phyloP scores from a whole-genome alignment of 2,888 invertebrate species.

The Melieria omissa region DNA sequence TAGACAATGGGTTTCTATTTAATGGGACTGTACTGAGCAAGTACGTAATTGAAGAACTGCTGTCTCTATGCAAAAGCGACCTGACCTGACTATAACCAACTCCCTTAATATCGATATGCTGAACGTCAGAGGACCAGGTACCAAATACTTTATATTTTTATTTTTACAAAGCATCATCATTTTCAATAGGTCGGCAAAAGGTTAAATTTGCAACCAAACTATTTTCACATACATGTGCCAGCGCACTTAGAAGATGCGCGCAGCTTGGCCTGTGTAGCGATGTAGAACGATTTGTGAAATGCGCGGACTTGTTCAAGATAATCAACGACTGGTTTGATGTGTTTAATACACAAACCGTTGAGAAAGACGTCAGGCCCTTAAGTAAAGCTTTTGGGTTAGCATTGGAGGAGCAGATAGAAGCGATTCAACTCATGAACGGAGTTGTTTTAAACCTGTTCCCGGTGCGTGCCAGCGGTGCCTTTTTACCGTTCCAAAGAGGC shows the following conservation, averaged over 20 bases:
- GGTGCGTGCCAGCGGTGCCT: background rate
- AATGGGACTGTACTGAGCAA: background rate
- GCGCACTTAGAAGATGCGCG: background rate
- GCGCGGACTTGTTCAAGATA: background rate
- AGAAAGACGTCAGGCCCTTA: background rate
- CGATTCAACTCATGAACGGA: background rate
- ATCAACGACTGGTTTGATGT: background rate
- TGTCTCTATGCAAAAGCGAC: constrained; percentile 6
- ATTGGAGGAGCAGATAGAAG: background rate
- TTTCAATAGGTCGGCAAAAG: background rate
- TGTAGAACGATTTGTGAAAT: background rate
- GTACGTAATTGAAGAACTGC: constrained; percentile 13
- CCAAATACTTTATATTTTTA: background rate
- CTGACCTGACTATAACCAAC: constrained; percentile 20
- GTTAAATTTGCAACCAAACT: background rate
- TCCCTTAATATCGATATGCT: constrained; percentile 4
- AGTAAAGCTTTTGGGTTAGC: background rate
- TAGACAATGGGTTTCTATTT: background rate
- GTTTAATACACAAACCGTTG: background rate
- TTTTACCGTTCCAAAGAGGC: background rate
- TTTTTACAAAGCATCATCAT: background rate
- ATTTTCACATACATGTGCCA: background rate
- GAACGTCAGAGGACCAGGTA: constrained; percentile 24
- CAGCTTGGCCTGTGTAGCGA: background rate
- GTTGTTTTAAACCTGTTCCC: background rate